phyloP scores from a whole-genome alignment of 1,140 invertebrate species.

The Sarcophaga peregrina region DNA sequence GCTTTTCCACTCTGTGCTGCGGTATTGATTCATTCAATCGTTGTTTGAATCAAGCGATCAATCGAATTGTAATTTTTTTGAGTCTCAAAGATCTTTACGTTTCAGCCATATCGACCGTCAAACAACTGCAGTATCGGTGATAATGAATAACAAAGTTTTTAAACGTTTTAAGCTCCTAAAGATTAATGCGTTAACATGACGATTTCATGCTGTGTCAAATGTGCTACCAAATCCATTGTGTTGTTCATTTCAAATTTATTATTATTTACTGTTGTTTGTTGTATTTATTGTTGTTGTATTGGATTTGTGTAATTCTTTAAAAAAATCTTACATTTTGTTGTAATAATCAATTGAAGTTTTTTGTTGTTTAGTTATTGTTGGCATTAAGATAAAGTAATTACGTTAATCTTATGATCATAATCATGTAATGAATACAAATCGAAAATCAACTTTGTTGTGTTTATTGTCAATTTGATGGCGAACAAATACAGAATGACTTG shows the following conservation, averaged over 20 bases:
- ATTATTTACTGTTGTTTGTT: background rate
- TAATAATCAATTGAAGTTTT: slow-evolving; percentile 1
- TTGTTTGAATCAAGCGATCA: background rate
- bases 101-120: background rate
- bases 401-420: slow-evolving; percentile 22
- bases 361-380: background rate
- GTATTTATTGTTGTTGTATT: background rate
- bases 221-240: slow-evolving; percentile 1
- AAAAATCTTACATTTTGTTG: background rate
- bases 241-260: no score
- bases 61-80: slow-evolving; percentile 4
- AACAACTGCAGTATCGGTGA: background rate
- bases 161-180: slow-evolving; percentile 33
- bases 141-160: slow-evolving; percentile 10
- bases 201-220: slow-evolving; percentile 40
- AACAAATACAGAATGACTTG: slow-evolving; percentile 12
- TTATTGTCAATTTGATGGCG: background rate
- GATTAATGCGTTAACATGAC: slow-evolving; percentile 42
- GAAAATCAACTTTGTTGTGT: background rate
- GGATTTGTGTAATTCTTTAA: background rate
- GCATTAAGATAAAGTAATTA: slow-evolving; percentile 7
- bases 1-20: no score
- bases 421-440: slow-evolving; percentile 9
- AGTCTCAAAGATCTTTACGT: background rate
- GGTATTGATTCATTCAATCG: background rate